phyloP scores from a whole-genome alignment of 1,140 invertebrate genomes.

The Cylas formicarius region DNA sequence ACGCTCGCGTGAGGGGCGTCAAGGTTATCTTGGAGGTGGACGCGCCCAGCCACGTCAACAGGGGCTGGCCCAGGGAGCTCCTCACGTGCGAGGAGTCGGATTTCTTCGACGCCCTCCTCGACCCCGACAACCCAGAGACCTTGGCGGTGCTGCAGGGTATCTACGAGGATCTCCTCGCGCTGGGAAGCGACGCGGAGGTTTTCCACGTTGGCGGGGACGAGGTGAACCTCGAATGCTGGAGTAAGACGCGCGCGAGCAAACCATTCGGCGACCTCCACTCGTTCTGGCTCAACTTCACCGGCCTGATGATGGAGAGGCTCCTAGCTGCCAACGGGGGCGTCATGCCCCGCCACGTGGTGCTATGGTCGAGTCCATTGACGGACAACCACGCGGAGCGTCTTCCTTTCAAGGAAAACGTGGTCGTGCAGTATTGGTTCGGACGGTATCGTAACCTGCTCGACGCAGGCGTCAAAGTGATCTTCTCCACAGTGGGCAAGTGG shows the following conservation, averaged over 20 bases:
- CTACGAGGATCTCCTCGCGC: slow-evolving; percentile 58
- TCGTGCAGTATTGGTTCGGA: slow-evolving; percentile 67
- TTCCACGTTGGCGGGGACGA: slow-evolving; percentile 80
- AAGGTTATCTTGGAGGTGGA: slow-evolving; percentile 67
- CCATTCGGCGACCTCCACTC: slow-evolving; percentile 50
- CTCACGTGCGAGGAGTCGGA: slow-evolving; percentile 51
- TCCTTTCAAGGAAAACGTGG: slow-evolving; percentile 47
- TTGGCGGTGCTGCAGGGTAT: slow-evolving; percentile 56
- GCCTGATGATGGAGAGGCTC: slow-evolving; percentile 53
- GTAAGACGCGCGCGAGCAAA: slow-evolving; percentile 48
- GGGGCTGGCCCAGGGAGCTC: slow-evolving; percentile 51
- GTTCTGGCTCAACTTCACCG: slow-evolving; percentile 67
- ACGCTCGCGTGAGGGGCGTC: slow-evolving; percentile 60
- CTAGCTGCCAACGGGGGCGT: slow-evolving; percentile 56
- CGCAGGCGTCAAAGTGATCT: slow-evolving; percentile 63
- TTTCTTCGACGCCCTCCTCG: slow-evolving; percentile 52
- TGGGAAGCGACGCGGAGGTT: slow-evolving; percentile 53
- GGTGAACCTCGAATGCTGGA: slow-evolving; percentile 65
- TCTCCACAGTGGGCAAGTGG: slow-evolving; percentile 77
- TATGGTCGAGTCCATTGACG: slow-evolving; percentile 74
- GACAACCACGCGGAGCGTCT: slow-evolving; percentile 36
- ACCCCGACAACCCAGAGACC: slow-evolving; percentile 64
- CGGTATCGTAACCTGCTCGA: slow-evolving; percentile 59
- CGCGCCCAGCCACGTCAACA: slow-evolving; percentile 70
- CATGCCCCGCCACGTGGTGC: slow-evolving; percentile 53